Evolutionary conservation across 2,797 vertebrate species (phyloP).

Genomic region (Enteromius paludinosus): DNA sequence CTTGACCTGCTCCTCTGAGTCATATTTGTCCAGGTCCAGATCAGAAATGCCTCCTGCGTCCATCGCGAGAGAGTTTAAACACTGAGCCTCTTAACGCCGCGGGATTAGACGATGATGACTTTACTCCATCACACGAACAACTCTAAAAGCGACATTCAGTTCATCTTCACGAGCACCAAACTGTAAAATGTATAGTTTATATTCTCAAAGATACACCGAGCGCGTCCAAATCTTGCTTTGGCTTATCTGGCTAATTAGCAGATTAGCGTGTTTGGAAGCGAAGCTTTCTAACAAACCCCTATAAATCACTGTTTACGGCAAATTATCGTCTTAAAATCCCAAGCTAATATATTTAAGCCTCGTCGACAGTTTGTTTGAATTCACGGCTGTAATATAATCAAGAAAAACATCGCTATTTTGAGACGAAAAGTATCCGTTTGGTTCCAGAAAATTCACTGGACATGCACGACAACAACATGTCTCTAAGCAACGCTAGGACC

Average conservation of each 20-base stretch:
- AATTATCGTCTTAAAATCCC: neutral
- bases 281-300: neutral
- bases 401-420: neutral
- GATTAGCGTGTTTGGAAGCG: slow-evolving; percentile 11
- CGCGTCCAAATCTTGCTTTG: neutral
- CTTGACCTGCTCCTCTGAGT: slow-evolving; percentile 88
- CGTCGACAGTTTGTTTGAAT: neutral
- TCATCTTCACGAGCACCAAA: neutral
- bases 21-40: slow-evolving; percentile 83
- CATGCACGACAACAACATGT: slow-evolving; percentile 42
- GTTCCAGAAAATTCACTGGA: neutral
- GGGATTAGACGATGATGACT: slow-evolving; percentile 16
- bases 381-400: neutral
- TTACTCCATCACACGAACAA: slow-evolving; percentile 21
- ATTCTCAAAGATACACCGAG: neutral
- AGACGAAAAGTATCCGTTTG: neutral
- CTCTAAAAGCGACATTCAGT: neutral
- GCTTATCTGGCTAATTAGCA: slow-evolving; percentile 22
- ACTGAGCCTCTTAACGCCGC: slow-evolving; percentile 18
- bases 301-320: neutral
- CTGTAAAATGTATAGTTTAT: neutral
- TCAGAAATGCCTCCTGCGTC: slow-evolving; percentile 73
- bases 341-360: neutral
- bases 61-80: slow-evolving; percentile 67
- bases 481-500: slow-evolving; percentile 41